phyloP scores from a whole-genome alignment of 1,140 invertebrate species.

The Geopemphigus sp. region DNA sequence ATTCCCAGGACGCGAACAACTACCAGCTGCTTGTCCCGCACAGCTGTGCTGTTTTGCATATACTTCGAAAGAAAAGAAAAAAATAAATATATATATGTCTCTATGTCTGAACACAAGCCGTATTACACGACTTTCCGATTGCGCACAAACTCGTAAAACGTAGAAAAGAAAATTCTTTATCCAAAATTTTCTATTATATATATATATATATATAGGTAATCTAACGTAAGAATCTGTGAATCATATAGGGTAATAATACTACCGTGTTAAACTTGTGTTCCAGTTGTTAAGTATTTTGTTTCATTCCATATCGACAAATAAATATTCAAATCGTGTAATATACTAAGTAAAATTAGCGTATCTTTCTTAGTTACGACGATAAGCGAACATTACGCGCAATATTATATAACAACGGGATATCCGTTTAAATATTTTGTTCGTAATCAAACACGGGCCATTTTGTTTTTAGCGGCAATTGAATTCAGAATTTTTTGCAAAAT shows the following conservation, averaged over 20 bases:
- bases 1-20: conserved; percentile 28
- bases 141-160: neutral
- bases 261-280: neutral
- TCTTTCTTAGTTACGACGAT: neutral
- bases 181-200: too few relatives aligned
- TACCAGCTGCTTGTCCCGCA: conserved; percentile 42
- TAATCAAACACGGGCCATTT: neutral
- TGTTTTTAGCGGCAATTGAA: neutral
- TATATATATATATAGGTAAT: too few relatives aligned
- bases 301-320: neutral
- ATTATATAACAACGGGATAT: neutral
- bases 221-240: too few relatives aligned
- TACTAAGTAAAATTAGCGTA: neutral
- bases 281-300: neutral
- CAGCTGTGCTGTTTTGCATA: conserved; percentile 46
- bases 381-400: neutral
- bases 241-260: neutral
- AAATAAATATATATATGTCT: conserved; percentile 36
- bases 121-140: too few relatives aligned
- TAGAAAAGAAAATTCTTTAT: neutral
- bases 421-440: neutral
- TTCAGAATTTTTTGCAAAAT: neutral
- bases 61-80: conserved; percentile 16
- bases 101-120: neutral
- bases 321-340: neutral